Conservation (phyloP, 2,797 vertebrate genomes). For the Fundulus diaphanus region DNA sequence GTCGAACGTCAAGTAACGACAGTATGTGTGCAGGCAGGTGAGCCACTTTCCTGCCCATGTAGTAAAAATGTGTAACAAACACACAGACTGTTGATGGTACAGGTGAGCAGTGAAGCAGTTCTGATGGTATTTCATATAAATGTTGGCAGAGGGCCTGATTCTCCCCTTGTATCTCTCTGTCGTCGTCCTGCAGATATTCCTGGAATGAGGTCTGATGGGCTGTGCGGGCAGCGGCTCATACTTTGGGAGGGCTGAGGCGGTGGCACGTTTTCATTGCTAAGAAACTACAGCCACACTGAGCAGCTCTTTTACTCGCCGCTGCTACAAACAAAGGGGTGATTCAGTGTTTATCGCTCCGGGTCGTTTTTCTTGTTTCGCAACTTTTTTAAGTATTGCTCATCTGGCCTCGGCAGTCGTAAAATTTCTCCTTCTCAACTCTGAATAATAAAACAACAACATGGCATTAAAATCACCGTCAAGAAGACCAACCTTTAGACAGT, state of each 20-base stretch:
- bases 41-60: too few relatives aligned
- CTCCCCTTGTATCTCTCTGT: conserved; percentile 14
- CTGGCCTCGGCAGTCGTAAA: not conserved
- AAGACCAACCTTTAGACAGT: not conserved
- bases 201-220: conserved; percentile 46
- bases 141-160: not conserved
- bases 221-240: conserved; percentile 32
- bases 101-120: not conserved
- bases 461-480: not conserved
- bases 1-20: too few relatives aligned
- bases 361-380: not conserved
- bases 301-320: not conserved
- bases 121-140: not conserved
- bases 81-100: not conserved
- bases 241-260: conserved; percentile 17
- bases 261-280: conserved; percentile 2
- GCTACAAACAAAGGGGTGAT: not conserved
- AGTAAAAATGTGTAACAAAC: not conserved
- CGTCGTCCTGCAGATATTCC: conserved; percentile 27
- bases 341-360: too few relatives aligned
- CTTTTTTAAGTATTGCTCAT: not conserved
- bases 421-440: not conserved
- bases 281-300: not conserved
- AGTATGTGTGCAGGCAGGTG: too few relatives aligned
- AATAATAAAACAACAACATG: not conserved